Evolutionary conservation across 2,888 invertebrate genomes (phyloP).

Genomic region (Agrotis exclamationis): DNA sequence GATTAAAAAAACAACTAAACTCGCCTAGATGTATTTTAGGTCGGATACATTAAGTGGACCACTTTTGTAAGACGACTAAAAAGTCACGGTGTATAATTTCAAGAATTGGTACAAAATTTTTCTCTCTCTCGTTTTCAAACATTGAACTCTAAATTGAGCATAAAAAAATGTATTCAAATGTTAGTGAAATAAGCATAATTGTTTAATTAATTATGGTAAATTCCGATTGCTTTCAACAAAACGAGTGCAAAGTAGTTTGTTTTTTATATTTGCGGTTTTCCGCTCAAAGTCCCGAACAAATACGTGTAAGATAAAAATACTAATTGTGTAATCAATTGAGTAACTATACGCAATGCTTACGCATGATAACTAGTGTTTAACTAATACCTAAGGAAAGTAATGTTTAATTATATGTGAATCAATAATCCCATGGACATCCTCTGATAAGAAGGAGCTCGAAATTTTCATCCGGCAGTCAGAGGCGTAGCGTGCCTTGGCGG

Average conservation of each 20-base stretch:
- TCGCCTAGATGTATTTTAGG: too few species aligned
- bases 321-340: conserved; percentile 32
- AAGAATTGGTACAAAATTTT: too few species aligned
- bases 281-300: conserved; percentile 27
- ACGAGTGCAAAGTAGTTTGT: conserved; percentile 21
- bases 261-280: conserved; percentile 49
- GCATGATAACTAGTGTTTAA: conserved; percentile 27
- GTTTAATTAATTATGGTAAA: conserved; percentile 8
- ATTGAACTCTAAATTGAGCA: neutral
- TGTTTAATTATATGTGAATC: conserved; percentile 35
- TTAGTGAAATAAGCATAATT: neutral
- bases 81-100: too few species aligned
- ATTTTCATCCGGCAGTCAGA: too few species aligned
- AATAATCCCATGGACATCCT: conserved; percentile 35
- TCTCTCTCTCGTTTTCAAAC: neutral
- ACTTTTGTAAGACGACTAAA: too few species aligned
- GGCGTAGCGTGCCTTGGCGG: too few species aligned
- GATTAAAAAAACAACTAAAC: too few species aligned
- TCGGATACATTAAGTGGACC: too few species aligned
- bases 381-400: neutral
- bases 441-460: neutral
- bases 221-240: conserved; percentile 23
- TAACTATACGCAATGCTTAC: conserved; percentile 43
- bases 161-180: neutral
- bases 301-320: conserved; percentile 52